Conservation (phyloP, 2,797 vertebrate genomes). For the Centropyge bicolor region DNA sequence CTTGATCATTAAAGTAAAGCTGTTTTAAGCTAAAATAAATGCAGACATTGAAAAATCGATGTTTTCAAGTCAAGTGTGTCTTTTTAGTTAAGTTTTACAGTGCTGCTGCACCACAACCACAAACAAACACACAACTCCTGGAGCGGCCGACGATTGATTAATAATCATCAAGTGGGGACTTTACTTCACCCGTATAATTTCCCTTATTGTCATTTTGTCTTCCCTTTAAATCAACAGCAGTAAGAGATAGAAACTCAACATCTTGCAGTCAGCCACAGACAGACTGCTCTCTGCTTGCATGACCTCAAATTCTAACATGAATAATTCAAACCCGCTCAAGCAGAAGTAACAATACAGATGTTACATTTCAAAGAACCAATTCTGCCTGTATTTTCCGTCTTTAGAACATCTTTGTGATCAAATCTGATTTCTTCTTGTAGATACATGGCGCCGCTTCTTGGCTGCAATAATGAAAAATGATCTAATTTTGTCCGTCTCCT, state of each 20-base stretch:
- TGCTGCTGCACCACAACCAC: neutral
- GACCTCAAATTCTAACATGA: constrained; percentile 50
- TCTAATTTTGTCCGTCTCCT: constrained; percentile 44
- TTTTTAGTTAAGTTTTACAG: neutral
- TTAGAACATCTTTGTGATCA: constrained; percentile 11
- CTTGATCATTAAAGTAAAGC: constrained; percentile 9
- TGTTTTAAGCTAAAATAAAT: constrained; percentile 11
- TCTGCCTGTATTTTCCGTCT: constrained; percentile 29
- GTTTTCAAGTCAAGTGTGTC: neutral
- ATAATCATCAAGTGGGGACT: constrained; percentile 6
- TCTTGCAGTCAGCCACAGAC: constrained; percentile 21
- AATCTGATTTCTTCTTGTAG: constrained; percentile 21
- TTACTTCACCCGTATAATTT: neutral
- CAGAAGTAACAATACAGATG: constrained; percentile 40
- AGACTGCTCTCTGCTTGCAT: constrained; percentile 36
- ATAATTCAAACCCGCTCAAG: constrained; percentile 55
- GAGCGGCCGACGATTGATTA: neutral
- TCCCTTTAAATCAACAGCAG: neutral
- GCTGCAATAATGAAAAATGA: constrained; percentile 61
- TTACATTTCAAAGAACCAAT: constrained; percentile 37
- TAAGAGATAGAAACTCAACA: constrained; percentile 7
- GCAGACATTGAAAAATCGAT: neutral
- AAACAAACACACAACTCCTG: neutral
- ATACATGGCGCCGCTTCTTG: constrained; percentile 4
- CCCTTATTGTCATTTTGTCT: neutral